These are phyloP conservation scores for Nerophis ophidion DNA, from an alignment of 2,113 vertebrate genomes.

Conservation along the genomic window DNA sequence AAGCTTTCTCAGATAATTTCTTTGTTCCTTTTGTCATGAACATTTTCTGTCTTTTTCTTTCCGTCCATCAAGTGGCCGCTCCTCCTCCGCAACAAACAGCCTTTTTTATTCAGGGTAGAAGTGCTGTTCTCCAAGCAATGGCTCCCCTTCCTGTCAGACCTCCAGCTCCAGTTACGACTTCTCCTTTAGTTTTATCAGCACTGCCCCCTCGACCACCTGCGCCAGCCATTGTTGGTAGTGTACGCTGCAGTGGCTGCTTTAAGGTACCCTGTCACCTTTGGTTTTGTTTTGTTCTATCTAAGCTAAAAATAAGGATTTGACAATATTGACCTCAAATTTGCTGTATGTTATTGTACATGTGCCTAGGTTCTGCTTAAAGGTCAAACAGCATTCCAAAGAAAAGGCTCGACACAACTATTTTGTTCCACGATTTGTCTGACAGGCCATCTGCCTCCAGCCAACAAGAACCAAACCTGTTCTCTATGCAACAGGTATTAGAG, in stretches of 20 bases:
- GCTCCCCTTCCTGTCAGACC: slow-evolving; percentile 40
- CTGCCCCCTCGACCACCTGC: slow-evolving; percentile 46
- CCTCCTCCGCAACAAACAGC: slow-evolving; percentile 25
- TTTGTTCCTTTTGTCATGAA: not conserved
- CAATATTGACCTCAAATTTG: not conserved
- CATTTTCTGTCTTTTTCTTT: slow-evolving; percentile 3
- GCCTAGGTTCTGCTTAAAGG: slow-evolving; percentile 83
- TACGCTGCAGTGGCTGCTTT: slow-evolving; percentile 94
- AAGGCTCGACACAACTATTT: slow-evolving; percentile 97
- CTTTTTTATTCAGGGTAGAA: slow-evolving; percentile 56
- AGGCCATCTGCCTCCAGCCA: slow-evolving; percentile 79
- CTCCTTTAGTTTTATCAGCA: slow-evolving; percentile 22
- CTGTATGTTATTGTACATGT: not conserved
- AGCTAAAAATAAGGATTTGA: no score
- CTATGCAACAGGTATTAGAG: slow-evolving; percentile 86
- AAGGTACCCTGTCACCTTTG: slow-evolving; percentile 66
- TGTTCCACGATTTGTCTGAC: slow-evolving; percentile 96
- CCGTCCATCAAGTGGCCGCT: slow-evolving; percentile 23
- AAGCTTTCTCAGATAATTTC: not conserved
- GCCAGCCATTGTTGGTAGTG: slow-evolving; percentile 67
- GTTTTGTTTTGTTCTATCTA: not conserved
- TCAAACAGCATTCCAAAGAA: slow-evolving; percentile 96
- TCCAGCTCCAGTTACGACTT: slow-evolving; percentile 18
- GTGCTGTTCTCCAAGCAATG: slow-evolving; percentile 55
- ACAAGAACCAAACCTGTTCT: slow-evolving; percentile 75